phyloP scores from a whole-genome alignment of 2,797 vertebrate genomes.

The Capromys pilorides region DNA sequence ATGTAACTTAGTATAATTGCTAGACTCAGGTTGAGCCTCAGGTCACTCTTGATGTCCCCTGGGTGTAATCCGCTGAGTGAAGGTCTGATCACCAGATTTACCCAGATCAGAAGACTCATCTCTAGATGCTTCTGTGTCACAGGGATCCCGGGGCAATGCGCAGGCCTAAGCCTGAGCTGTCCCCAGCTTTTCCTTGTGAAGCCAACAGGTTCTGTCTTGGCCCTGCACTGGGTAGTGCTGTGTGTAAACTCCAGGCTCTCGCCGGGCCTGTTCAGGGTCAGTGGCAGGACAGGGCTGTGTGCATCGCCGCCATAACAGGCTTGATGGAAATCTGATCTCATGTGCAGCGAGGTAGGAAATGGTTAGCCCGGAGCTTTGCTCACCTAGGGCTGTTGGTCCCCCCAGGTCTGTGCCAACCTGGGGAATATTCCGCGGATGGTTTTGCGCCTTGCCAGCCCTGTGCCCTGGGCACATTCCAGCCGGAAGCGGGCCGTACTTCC shows the following conservation, averaged over 20 bases:
- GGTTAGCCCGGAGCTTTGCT: not conserved
- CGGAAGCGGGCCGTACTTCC: constrained; percentile 92
- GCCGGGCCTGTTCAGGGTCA: not conserved
- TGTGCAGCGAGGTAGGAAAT: not conserved
- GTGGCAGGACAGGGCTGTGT: not conserved
- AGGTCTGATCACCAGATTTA: not conserved
- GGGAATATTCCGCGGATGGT: constrained; percentile 94
- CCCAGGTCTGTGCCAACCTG: constrained; percentile 93
- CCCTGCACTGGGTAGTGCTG: not conserved
- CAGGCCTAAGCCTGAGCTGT: not conserved
- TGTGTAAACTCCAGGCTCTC: not conserved
- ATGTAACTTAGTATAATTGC: not conserved
- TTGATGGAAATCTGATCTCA: not conserved
- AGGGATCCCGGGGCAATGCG: not conserved
- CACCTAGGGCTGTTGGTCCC: constrained; percentile 64
- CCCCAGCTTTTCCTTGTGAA: not conserved
- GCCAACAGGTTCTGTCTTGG: not conserved
- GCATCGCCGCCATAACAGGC: not conserved
- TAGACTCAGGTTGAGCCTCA: not conserved
- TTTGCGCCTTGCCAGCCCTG: constrained; percentile 93
- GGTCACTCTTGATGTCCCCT: not conserved
- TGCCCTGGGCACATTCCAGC: constrained; percentile 93
- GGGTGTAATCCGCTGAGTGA: not conserved
- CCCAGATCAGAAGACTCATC: not conserved
- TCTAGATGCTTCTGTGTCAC: not conserved